Evolutionary conservation across 1,140 invertebrate species (phyloP), one percentile per base, ranked within the genome.

Genomic region (Sycophila sp.): DNA sequence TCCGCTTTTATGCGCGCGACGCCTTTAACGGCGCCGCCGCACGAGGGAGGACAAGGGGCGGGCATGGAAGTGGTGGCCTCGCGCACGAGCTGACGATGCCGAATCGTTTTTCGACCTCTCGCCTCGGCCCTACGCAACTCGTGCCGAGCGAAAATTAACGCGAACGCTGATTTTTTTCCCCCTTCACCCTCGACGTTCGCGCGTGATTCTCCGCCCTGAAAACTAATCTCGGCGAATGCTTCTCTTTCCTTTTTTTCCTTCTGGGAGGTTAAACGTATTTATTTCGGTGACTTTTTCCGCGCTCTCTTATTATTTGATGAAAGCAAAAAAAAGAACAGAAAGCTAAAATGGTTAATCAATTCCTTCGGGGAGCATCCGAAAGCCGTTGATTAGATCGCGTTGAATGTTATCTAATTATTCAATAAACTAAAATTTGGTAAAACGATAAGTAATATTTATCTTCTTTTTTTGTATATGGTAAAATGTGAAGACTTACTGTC

Each of bases 1-100:
- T 47, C 49, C 62, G 51, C 24, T 69, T 59, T 71, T 74, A 69
- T 63, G 65, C 47, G 49, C 40, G 51, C 32, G 66, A 72, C 49
- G 53, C 17, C 34, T 30, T 65, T 40, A 53, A 53, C 24, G 34
- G 32, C 30, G 24, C 13, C 42, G 42, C 19, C 42, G 19, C 19
- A 17, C 47, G 22, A 28, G 22, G 49, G 15, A 19, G 28, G 45
- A n/a, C 56, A 67, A n/a, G 55, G 17, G 17, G 38, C 2, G 34
- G n/a, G 17, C 15, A 42, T 19, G 24, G 15, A 24, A 8, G 26
- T 8, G 49, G 28, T 15, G 28, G 28, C 10, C 49, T 15, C 17
- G 10, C 26, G 22, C 53, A 53, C 32, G 34, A 49, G 40, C 65
- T 59, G 55, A 68, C 55, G 40, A 17, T 30, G 42, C 28, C 19